Percentiles rank a stretch among this genome's conserved stretches.
phyloP scores from a whole-genome alignment of 2,888 invertebrate genomes.

The Oeneis ivallda region DNA sequence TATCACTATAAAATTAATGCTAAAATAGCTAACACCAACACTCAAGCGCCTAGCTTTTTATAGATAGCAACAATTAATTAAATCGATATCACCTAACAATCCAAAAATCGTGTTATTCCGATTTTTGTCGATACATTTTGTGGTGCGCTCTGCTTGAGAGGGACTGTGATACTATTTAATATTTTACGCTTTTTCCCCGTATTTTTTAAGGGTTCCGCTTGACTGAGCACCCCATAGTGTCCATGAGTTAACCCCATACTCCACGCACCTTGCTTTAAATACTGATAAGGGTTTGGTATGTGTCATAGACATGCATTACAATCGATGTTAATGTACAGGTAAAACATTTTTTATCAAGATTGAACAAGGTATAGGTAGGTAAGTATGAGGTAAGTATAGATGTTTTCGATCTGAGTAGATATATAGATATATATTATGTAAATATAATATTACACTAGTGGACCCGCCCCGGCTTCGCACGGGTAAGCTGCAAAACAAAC shows the following conservation, averaged over 20 bases:
- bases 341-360: not conserved
- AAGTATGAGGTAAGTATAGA: no score
- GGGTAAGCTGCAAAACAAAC: no score
- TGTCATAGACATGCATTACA: constrained; percentile 6
- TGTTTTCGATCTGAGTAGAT: no score
- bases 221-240: constrained; percentile 54
- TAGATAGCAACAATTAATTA: constrained; percentile 42
- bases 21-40: constrained; percentile 15
- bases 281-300: constrained; percentile 23
- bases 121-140: constrained; percentile 17
- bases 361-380: no score
- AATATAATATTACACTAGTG: no score
- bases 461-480: no score
- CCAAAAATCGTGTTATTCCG: constrained; percentile 12
- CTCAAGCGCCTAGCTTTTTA: constrained; percentile 38
- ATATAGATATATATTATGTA: no score
- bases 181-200: constrained; percentile 40
- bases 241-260: constrained; percentile 3
- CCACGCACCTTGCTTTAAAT: constrained; percentile 7
- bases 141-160: constrained; percentile 47
- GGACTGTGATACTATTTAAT: constrained; percentile 50
- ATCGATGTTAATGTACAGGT: not conserved
- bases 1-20: not conserved
- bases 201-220: constrained; percentile 57
- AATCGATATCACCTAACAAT: constrained; percentile 41